Evolutionary conservation across 2,797 vertebrate species (phyloP).

Genomic region (Heliangelus exortis): DNA sequence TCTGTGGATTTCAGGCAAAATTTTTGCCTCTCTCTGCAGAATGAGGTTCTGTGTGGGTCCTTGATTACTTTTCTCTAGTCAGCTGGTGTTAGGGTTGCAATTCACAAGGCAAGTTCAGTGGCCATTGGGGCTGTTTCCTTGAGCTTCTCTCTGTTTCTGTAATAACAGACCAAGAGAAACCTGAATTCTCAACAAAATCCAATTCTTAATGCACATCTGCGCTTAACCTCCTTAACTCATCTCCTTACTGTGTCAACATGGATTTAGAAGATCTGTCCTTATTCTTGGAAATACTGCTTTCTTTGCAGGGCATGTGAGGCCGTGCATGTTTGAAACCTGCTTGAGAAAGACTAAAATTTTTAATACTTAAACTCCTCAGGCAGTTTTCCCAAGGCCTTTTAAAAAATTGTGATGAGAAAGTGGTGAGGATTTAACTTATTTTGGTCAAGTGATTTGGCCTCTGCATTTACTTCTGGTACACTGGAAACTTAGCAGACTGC

Average conservation of each 20-base stretch:
- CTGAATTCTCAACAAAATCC: not conserved
- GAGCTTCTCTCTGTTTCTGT: not conserved
- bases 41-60: not conserved
- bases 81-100: not conserved
- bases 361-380: not conserved
- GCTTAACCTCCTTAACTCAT: not conserved
- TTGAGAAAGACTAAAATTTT: not conserved
- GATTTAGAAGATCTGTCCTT: not conserved
- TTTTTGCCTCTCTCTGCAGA: accelerated
- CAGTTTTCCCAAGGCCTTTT: not conserved
- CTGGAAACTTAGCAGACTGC: not conserved
- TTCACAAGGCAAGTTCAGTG: not conserved
- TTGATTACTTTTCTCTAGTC: not conserved
- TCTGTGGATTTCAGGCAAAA: not conserved
- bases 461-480: not conserved
- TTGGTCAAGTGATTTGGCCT: not conserved
- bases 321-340: not conserved
- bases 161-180: not conserved
- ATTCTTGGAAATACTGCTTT: not conserved
- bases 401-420: not conserved
- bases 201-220: not conserved
- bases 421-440: not conserved
- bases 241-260: not conserved
- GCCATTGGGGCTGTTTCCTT: accelerated
- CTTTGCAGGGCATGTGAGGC: not conserved